These are phyloP conservation scores for Rhabdomys pumilio DNA, from an alignment of 2,797 vertebrate species.

Conservation along the genomic window DNA sequence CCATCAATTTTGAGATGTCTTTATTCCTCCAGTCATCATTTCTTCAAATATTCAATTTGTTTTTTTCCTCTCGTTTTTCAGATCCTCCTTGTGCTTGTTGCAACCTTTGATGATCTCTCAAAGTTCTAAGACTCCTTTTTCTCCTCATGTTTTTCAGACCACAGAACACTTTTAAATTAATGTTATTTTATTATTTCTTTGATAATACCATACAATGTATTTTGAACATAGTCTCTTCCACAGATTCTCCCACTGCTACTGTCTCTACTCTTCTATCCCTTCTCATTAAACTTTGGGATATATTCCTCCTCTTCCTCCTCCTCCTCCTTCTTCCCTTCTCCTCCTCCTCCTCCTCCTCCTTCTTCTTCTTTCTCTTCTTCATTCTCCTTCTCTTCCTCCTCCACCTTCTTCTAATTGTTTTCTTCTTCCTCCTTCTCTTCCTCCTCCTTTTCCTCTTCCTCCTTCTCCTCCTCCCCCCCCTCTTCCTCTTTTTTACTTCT, in stretches of 20 bases:
- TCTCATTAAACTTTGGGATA: neutral
- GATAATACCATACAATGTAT: neutral
- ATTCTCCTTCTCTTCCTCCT: no score
- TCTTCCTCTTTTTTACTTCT: no score
- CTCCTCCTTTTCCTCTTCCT: fast-evolving
- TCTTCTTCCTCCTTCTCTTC: fast-evolving
- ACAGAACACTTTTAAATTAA: neutral
- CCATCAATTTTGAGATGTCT: neutral
- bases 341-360: fast-evolving
- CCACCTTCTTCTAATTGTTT: no score
- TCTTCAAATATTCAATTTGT: neutral
- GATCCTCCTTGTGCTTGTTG: neutral
- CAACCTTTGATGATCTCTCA: neutral
- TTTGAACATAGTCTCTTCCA: neutral
- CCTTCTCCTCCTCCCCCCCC: fast-evolving
- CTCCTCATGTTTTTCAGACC: neutral
- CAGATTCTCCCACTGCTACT: neutral
- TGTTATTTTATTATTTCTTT: neutral
- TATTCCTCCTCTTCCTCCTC: neutral
- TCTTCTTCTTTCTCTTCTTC: no score
- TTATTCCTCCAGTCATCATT: neutral
- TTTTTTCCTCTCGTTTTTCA: neutral
- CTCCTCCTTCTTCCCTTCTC: fast-evolving
- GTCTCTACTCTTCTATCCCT: neutral
- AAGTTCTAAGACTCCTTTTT: neutral